These are phyloP conservation scores for Sepiola atlantica DNA, from an alignment of 2,888 invertebrate genomes.

Conservation along the genomic window DNA sequence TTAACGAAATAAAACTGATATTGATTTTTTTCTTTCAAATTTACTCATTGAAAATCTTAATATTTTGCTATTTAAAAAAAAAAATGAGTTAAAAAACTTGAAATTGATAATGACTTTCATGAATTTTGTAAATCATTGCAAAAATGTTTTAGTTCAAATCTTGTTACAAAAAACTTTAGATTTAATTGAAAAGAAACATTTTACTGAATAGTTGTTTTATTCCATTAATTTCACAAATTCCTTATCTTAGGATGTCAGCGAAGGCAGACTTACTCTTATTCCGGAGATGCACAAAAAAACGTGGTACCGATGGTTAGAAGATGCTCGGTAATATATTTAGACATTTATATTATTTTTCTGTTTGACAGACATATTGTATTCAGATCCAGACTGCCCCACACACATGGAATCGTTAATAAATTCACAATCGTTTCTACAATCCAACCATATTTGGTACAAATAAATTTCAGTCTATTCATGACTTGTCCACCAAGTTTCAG, in stretches of 20 bases:
- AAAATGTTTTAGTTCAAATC: not conserved
- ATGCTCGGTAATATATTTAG: slow-evolving; percentile 80
- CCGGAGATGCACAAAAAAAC: slow-evolving; percentile 92
- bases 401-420: not conserved
- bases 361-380: not conserved
- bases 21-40: not conserved
- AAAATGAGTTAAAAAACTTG: too few species aligned
- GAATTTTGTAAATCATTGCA: not conserved
- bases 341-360: not conserved
- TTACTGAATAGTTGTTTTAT: not conserved
- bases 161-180: not conserved
- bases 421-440: too few species aligned
- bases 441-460: too few species aligned
- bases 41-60: not conserved
- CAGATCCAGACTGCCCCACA: not conserved
- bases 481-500: too few species aligned
- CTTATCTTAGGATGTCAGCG: slow-evolving; percentile 80
- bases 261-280: slow-evolving; percentile 88
- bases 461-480: too few species aligned
- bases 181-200: not conserved
- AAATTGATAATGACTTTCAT: not conserved
- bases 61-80: not conserved
- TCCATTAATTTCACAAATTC: not conserved
- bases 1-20: too few species aligned
- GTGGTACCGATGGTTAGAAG: slow-evolving; percentile 97